Conservation (phyloP, 2,797 vertebrate species). For the Alcedo quadribrachys region DNA sequence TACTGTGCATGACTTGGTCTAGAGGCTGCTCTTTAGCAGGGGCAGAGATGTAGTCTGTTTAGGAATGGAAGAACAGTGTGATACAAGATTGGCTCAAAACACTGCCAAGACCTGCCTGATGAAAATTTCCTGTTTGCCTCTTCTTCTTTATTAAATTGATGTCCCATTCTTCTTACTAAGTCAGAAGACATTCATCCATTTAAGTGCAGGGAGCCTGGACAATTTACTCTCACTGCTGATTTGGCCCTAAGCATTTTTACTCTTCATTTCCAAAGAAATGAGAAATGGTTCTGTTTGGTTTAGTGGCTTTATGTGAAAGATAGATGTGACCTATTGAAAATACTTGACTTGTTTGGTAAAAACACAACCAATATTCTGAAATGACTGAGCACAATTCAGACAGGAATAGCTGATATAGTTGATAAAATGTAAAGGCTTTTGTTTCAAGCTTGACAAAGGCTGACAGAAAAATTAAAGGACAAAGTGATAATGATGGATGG, state of each 20-base stretch:
- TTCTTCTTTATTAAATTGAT: neutral
- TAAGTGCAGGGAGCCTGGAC: constrained; percentile 17
- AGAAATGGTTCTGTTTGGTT: constrained; percentile 58
- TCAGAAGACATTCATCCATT: constrained; percentile 43
- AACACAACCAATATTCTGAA: constrained; percentile 17
- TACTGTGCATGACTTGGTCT: neutral
- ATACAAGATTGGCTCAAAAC: neutral
- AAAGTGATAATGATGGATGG: constrained; percentile 55
- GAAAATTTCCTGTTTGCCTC: neutral
- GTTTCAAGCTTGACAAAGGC: constrained; percentile 61
- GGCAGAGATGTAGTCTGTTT: neutral
- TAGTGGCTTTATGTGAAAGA: constrained; percentile 20
- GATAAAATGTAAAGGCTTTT: constrained; percentile 68
- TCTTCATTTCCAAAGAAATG: constrained; percentile 47
- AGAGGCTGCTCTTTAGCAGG: neutral
- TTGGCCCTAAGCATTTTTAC: constrained; percentile 36
- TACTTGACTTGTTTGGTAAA: constrained; percentile 45
- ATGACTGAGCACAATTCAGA: constrained; percentile 47
- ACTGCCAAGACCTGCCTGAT: neutral
- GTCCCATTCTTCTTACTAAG: neutral
- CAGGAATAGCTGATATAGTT: constrained; percentile 21
- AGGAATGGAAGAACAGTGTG: neutral
- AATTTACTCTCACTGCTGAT: constrained; percentile 41
- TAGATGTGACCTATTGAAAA: constrained; percentile 62
- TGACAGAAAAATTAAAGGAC: constrained; percentile 64